These are phyloP conservation scores for Cryptus armator DNA, from an alignment of 2,888 invertebrate genomes.

Conservation along the genomic window DNA sequence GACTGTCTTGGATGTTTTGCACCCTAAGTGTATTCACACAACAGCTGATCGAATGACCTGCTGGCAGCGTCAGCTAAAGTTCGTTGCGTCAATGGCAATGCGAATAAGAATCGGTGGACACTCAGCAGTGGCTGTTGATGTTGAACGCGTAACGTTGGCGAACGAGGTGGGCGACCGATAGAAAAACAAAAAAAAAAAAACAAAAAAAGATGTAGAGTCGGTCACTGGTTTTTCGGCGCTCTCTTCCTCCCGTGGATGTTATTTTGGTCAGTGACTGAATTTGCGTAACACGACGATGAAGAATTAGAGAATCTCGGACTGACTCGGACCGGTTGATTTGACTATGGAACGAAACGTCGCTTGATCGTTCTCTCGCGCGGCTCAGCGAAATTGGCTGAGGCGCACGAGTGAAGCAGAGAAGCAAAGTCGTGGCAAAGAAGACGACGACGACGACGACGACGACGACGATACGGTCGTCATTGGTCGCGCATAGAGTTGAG, in stretches of 20 bases:
- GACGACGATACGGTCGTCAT: constrained; percentile 47
- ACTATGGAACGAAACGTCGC: constrained; percentile 13
- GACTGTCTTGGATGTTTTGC: neutral
- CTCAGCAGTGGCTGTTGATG: constrained; percentile 53
- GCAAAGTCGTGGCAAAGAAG: constrained; percentile 67
- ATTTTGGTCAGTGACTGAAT: constrained; percentile 83
- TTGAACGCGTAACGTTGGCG: constrained; percentile 44
- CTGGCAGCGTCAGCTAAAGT: constrained; percentile 55
- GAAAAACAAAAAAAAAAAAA: constrained; percentile 26
- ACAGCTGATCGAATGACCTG: constrained; percentile 65
- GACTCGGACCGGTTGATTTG: constrained; percentile 31
- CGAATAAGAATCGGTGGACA: constrained; percentile 24
- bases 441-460: constrained; percentile 41
- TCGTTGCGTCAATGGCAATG: constrained; percentile 66
- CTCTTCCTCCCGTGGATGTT: constrained; percentile 72
- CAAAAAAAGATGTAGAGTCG: constrained; percentile 47
- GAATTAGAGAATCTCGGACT: constrained; percentile 31
- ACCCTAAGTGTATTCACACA: constrained; percentile 1
- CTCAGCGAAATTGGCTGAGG: constrained; percentile 31
- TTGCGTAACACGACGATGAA: constrained; percentile 79
- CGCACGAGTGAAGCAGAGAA: constrained; percentile 57
- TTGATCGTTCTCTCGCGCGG: constrained; percentile 20
- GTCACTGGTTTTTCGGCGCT: constrained; percentile 62
- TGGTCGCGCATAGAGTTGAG: constrained; percentile 54
- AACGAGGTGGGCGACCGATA: constrained; percentile 55